Percentiles rank a stretch among this genome's conserved stretches.
Conservation (phyloP, 2,113 vertebrate species). For the Alosa alosa region DNA sequence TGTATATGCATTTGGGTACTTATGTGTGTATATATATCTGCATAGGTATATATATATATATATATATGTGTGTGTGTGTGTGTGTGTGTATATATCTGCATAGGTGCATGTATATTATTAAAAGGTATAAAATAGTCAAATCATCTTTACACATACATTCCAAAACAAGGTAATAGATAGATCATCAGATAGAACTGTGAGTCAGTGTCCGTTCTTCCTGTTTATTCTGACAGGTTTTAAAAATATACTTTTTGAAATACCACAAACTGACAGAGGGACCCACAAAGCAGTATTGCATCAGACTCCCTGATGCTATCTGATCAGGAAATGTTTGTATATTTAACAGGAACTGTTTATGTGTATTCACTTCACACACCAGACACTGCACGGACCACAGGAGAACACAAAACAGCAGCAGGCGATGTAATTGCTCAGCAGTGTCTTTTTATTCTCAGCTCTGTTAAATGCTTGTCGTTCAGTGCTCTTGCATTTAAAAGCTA, state of each 20-base stretch:
- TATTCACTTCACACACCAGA: neutral
- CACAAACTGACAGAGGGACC: neutral
- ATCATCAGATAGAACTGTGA: neutral
- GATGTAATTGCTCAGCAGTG: slow-evolving; percentile 53
- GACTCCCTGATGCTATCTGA: neutral
- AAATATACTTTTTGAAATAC: neutral
- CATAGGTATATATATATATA: too few species aligned
- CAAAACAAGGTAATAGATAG: too few species aligned
- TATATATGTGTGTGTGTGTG: too few species aligned
- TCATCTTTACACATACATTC: too few species aligned
- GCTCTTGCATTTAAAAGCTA: slow-evolving; percentile 16
- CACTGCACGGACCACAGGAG: too few species aligned
- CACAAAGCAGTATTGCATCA: neutral
- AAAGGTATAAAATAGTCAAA: too few species aligned
- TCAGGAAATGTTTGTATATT: neutral
- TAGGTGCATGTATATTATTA: too few species aligned
- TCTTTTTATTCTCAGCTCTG: slow-evolving; percentile 51
- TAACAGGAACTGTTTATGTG: neutral
- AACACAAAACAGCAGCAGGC: slow-evolving; percentile 12
- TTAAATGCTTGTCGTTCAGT: slow-evolving; percentile 2
- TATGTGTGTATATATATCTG: too few species aligned
- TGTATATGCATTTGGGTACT: too few species aligned
- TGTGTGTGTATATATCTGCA: neutral
- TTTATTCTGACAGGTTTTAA: neutral
- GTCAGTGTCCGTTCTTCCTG: neutral